Percentiles rank a stretch among this genome's conserved stretches.
phyloP scores from a whole-genome alignment of 2,888 invertebrate species.

The Sicus ferrugineus region DNA sequence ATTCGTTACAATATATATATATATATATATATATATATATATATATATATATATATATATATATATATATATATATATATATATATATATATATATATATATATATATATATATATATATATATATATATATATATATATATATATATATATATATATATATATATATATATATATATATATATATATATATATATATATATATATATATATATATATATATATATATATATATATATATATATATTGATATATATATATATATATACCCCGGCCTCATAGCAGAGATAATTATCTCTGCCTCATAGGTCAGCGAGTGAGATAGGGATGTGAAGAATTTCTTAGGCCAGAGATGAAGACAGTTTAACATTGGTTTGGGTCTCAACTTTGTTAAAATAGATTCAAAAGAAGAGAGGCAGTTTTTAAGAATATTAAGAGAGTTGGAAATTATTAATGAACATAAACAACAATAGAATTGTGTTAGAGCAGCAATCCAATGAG shows the following conservation, averaged over 20 bases:
- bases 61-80: constrained; percentile 24
- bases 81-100: constrained; percentile 24
- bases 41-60: constrained; percentile 24
- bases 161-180: constrained; percentile 24
- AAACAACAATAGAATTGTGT: no score
- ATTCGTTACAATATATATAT: no score
- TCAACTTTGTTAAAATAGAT: neutral
- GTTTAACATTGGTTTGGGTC: neutral
- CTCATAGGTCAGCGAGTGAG: no score
- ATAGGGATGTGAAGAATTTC: no score
- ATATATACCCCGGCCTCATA: neutral
- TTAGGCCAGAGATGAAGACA: neutral
- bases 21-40: constrained; percentile 17
- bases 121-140: constrained; percentile 24
- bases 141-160: constrained; percentile 24
- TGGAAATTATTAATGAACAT: no score
- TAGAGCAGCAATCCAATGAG: no score
- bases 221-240: constrained; percentile 16
- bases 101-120: constrained; percentile 24
- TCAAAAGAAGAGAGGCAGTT: neutral
- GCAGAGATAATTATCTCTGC: constrained; percentile 16
- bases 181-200: constrained; percentile 24
- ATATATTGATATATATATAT: neutral
- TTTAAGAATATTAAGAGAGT: no score
- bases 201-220: constrained; percentile 2